Base-by-base conservation (phyloP, 2,113 vertebrate genomes). In the Sapayoa aenigma region DNA sequence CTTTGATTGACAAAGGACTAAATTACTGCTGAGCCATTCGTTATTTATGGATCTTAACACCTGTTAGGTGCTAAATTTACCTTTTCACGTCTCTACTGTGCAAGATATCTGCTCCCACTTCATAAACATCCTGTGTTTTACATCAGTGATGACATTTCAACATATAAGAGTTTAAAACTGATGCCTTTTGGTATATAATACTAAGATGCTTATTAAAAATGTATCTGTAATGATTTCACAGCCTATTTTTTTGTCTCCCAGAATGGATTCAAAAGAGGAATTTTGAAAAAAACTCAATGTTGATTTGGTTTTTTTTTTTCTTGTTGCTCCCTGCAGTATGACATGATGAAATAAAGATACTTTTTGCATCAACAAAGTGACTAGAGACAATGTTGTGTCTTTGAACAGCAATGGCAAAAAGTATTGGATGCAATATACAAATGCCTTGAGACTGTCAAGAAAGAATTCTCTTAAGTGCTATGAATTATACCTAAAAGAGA, bases 1-100 rank as follows among this genome's bases (percentile, higher is more conserved):
- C 23, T 90, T 75, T 89, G 94, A 97, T 86, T 96, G 95, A 95
- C 92, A 94, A 96, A 92, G 60, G 85, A 93, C 93, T 96, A 88
- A 90, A 94, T 86, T 87, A 72, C 83, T 93, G 79, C 79, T 63
- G 90, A 93, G 80, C n/a, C 60, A 76, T 87, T 92, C 0, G 0
- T 89, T 93, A 97, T 93, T 93, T 93, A 89, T 66, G 66, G 83
- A 58, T 87, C 58, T 95, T 96, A 95, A 96, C 88, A 87, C 49
- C 83, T 90, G n/a, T 90, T 90, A 95, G 90, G 83, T 93, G 93
- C 90, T 90, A 94, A 92, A 97, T 92, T 92, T 93, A 93, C 88
- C 73, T 94, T 93, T 96, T 93, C 85, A 71, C 27, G 39, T 96
- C 79, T 96, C 60, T 81, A 8, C 68, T 77, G 55, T 31, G 35